Conservation (phyloP, 2,888 invertebrate species). For the Agrotis clavis region DNA sequence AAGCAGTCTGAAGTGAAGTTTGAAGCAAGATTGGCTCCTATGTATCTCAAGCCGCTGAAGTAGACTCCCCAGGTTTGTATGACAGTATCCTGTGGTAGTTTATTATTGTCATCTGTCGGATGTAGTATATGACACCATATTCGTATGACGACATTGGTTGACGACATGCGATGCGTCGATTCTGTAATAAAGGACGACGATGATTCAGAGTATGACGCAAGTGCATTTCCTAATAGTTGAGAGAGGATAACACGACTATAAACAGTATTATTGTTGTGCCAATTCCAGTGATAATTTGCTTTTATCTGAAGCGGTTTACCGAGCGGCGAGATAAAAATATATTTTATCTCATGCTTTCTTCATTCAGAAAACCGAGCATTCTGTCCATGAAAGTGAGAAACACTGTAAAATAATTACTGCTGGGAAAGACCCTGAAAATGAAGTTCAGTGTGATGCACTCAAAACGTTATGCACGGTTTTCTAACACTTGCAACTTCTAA, state of each 20-base stretch:
- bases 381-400: no score
- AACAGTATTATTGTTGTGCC: slow-evolving; percentile 42
- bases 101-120: slow-evolving; percentile 67
- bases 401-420: no score
- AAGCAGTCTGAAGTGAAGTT: slow-evolving; percentile 93
- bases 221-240: slow-evolving; percentile 32
- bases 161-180: slow-evolving; percentile 87
- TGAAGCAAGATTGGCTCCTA: slow-evolving; percentile 93
- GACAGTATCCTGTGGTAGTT: slow-evolving; percentile 88
- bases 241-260: slow-evolving; percentile 33
- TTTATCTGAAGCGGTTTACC: slow-evolving; percentile 30
- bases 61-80: slow-evolving; percentile 96
- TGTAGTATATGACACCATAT: slow-evolving; percentile 86
- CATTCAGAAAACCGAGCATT: no score
- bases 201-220: slow-evolving; percentile 60
- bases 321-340: slow-evolving; percentile 21
- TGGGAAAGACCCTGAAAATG: no score
- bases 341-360: slow-evolving; percentile 7
- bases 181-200: slow-evolving; percentile 76
- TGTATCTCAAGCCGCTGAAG: slow-evolving; percentile 95
- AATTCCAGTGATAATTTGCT: slow-evolving; percentile 18
- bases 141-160: slow-evolving; percentile 86
- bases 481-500: no score
- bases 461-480: no score
- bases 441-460: no score